phyloP scores from a whole-genome alignment of 2,113 vertebrate species.

The Tupaia tana region DNA sequence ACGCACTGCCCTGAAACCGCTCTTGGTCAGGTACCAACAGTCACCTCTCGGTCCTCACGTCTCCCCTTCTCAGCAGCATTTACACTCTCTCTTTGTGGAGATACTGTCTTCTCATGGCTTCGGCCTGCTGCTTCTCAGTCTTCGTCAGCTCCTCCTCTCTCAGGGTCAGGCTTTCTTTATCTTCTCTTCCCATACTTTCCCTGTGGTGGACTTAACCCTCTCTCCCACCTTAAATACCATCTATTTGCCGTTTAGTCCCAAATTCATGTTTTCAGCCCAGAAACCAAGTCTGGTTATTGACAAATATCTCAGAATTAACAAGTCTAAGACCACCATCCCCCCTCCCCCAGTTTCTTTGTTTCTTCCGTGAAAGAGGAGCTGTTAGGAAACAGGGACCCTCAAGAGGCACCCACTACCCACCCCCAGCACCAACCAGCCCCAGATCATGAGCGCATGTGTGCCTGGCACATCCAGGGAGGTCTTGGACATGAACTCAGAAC shows the following conservation, averaged over 20 bases:
- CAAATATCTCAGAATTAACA: background rate
- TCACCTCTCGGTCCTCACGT: background rate
- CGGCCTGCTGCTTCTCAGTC: background rate
- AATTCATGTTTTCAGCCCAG: background rate
- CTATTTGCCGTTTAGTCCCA: background rate
- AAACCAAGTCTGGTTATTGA: background rate
- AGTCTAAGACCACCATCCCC: background rate
- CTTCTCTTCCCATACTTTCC: background rate
- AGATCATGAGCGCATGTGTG: too few species aligned
- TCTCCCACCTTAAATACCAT: background rate
- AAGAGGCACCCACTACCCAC: too few species aligned
- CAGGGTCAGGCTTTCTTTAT: background rate
- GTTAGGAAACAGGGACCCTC: too few species aligned
- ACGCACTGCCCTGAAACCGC: background rate
- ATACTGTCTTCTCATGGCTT: background rate
- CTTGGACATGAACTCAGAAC: too few species aligned
- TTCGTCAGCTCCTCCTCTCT: background rate
- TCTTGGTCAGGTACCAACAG: background rate
- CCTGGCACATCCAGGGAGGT: too few species aligned
- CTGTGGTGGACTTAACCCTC: background rate
- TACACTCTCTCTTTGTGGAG: too few species aligned
- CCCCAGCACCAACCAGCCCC: too few species aligned
- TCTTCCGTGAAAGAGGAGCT: too few species aligned
- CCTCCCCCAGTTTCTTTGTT: too few species aligned
- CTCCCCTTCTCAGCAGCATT: background rate